Percentiles rank a stretch among this genome's conserved stretches.
Conservation (phyloP, 2,113 vertebrate genomes). For the Platanista minor region DNA sequence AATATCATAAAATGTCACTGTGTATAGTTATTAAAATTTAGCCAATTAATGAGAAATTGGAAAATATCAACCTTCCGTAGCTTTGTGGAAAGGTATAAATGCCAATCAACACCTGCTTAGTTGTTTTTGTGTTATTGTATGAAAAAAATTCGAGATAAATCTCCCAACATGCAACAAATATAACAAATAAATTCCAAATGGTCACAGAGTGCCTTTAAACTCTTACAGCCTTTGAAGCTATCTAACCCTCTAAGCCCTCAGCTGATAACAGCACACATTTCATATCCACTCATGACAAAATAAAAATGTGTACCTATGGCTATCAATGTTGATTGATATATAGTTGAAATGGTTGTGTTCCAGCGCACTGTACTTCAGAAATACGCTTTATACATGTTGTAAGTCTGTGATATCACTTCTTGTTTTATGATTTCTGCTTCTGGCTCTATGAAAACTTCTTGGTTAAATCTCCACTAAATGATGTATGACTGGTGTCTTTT, state of each 20-base stretch:
- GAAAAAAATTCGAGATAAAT: background rate
- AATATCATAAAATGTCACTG: background rate
- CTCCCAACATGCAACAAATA: background rate
- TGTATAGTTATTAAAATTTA: background rate
- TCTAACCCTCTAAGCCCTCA: background rate
- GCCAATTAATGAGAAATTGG: background rate
- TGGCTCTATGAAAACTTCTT: slow-evolving; percentile 34
- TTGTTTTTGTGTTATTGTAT: slow-evolving; percentile 23
- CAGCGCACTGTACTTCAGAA: slow-evolving; percentile 4
- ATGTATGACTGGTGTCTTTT: slow-evolving; percentile 5
- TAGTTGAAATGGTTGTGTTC: slow-evolving; percentile 2
- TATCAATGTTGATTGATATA: slow-evolving; percentile 46
- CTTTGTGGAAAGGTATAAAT: background rate
- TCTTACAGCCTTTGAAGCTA: slow-evolving; percentile 11
- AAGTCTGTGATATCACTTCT: background rate
- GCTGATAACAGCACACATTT: slow-evolving; percentile 43
- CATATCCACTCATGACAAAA: slow-evolving; percentile 36
- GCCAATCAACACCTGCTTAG: background rate
- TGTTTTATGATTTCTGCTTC: slow-evolving; percentile 34
- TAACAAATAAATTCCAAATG: background rate
- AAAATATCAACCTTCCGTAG: background rate
- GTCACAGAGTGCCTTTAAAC: slow-evolving; percentile 3
- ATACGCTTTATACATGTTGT: background rate
- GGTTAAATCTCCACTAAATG: slow-evolving; percentile 21
- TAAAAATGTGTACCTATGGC: slow-evolving; percentile 26